Conservation (phyloP, 2,113 vertebrate species). For the Cyphomyrus discorhynchus region DNA sequence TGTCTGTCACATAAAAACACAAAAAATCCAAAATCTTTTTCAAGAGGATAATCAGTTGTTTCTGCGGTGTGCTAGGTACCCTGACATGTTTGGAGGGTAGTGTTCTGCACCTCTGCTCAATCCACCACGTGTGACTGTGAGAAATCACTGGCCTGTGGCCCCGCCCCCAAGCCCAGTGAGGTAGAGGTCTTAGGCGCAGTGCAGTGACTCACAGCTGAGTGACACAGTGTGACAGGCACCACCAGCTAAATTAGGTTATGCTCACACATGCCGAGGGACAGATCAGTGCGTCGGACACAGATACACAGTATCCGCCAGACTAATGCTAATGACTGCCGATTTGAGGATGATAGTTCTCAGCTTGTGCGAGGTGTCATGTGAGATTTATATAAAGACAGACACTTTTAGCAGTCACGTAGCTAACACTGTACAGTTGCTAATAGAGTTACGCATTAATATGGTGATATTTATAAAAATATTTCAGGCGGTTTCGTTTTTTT, state of each 20-base stretch:
- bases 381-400: constrained; percentile 5
- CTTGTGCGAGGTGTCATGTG: background rate
- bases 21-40: background rate
- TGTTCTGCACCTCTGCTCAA: background rate
- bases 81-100: background rate
- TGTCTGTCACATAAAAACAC: background rate
- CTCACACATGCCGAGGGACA: background rate
- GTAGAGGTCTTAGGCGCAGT: background rate
- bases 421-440: constrained; percentile 9
- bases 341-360: background rate
- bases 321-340: background rate
- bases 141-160: background rate
- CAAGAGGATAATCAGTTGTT: background rate
- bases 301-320: background rate
- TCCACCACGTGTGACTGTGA: background rate
- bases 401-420: constrained; percentile 8
- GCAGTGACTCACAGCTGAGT: background rate
- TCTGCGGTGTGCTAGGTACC: background rate
- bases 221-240: background rate
- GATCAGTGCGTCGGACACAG: background rate
- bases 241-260: background rate
- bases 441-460: background rate
- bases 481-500: background rate
- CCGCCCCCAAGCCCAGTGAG: background rate
- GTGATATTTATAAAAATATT: background rate